Base-by-base conservation (phyloP, 1,140 invertebrate genomes). In the Platyura marginata region DNA sequence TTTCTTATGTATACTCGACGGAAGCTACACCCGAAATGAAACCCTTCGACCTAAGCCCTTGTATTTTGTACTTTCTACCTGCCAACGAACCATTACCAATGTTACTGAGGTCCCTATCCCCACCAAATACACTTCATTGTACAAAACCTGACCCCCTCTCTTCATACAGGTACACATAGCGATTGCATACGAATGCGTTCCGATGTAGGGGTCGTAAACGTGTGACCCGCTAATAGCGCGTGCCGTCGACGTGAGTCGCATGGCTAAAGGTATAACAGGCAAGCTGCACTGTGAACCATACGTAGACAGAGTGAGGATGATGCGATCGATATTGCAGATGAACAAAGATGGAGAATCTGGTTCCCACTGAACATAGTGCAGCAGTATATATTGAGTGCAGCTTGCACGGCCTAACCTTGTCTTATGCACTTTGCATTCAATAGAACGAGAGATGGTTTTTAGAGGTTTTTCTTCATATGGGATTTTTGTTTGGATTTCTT, bases 1-100 rank as follows among this genome's bases (percentile, higher is more conserved):
- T n/a, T n/a, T n/a, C n/a, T n/a, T n/a, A n/a, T 32, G 32, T 29
- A 2, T 44, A 54, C 57, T 55, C 54, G 51, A 41, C 51, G 57
- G 52, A 56, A 59, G 59, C 56, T 55, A 50, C 56, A 57, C 54
- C 50, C 55, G 52, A 44, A 59, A 58, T 61, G 57, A 59, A 58
- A 54, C 50, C 51, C 48, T 50, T 54, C 52, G 54, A 59, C 50
- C 56, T 57, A 46, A 47, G 36, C 44, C 35, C 38, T 42, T 34
- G 37, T 43, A 50, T 48, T 61, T 56, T 47, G 49, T 51, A 51
- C 49, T 40, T 18, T 18, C 10, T 38, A 38, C 36, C 36, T 38
- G 36, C 16, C 6, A 29, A 8, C n/a, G n/a, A n/a, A n/a, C n/a
- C n/a, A n/a, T n/a, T n/a, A n/a, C n/a, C n/a, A n/a, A n/a, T n/a